Evolutionary conservation across 2,888 invertebrate species (phyloP), one percentile per base, ranked within the genome.

Genomic region (Nebria brevicollis): DNA sequence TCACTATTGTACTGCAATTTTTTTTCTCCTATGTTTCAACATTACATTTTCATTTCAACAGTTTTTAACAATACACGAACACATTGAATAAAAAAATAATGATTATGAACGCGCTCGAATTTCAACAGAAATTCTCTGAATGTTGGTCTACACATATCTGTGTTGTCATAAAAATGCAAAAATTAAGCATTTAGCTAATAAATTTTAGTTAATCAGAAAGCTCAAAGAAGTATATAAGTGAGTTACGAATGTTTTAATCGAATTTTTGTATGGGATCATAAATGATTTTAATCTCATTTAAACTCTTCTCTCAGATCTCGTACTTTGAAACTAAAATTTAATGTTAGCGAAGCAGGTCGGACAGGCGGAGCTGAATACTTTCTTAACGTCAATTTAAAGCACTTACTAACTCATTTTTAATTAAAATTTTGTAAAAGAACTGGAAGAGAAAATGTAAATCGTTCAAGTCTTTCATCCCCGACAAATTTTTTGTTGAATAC

Each of bases 251-350:
- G 64, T 72, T 77, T 75, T 72, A 73, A 78, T 78, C 66, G 72
- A 72, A 78, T 78, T 78, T 73, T 72, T 72, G 73, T 66, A 5
- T 34, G 7, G 66, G 41, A 66, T 78, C 73, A 78, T 78, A 66
- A 78, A 78, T 78, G 8, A 78, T 78, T 78, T 78, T 73, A 78
- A 78, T 78, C 78, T 66, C 73, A 77, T 77, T 78, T 73, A 65
- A 42, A 73, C 72, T 77, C 70, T 70, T 70, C 66, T 15, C 70
- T 70, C 65, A 65, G 65, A 64, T 26, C 15, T 66, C 66, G 41
- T 77, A 65, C 20, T 42, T 78, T 73, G 15, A 73, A 78, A 78
- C 73, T 65, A 73, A 78, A 78, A 64, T 72, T 65, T 34, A 72
- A 25, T 41, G 26, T 78, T 70, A 26, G 41, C 72, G 64, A 78